A percentile compares a stretch with the other conserved stretches of the same genome.
These are phyloP conservation scores for Damaliscus lunatus DNA, from an alignment of 2,113 vertebrate genomes.

Conservation along the genomic window DNA sequence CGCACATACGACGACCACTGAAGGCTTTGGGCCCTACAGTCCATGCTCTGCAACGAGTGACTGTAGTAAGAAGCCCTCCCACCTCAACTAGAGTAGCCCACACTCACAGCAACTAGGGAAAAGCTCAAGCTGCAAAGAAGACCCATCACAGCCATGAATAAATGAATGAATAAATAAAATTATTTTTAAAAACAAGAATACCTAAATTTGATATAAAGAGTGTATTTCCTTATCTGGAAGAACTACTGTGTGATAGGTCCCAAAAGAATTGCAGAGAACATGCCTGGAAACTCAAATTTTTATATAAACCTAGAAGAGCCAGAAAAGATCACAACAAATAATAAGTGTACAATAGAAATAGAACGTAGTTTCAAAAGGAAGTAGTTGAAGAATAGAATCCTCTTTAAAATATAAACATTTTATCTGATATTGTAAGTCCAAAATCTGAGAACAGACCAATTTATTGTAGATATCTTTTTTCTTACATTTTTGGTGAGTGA, in stretches of 20 bases:
- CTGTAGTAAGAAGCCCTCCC: background rate
- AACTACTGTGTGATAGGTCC: background rate
- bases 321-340: background rate
- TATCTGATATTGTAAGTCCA: background rate
- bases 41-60: background rate
- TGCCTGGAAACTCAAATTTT: background rate
- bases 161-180: background rate
- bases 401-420: conserved; percentile 23
- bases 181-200: background rate
- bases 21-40: background rate
- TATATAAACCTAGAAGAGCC: background rate
- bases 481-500: background rate
- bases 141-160: background rate
- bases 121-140: background rate
- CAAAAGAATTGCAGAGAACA: background rate
- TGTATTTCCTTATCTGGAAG: background rate
- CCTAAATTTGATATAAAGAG: background rate
- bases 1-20: background rate
- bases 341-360: background rate
- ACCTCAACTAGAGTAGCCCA: background rate
- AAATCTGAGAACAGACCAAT: background rate
- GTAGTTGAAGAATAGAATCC: background rate
- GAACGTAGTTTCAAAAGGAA: background rate
- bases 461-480: background rate
- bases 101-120: background rate